Base-by-base conservation (phyloP, 2,113 vertebrate genomes). In the Phylloscopus trochiloides region DNA sequence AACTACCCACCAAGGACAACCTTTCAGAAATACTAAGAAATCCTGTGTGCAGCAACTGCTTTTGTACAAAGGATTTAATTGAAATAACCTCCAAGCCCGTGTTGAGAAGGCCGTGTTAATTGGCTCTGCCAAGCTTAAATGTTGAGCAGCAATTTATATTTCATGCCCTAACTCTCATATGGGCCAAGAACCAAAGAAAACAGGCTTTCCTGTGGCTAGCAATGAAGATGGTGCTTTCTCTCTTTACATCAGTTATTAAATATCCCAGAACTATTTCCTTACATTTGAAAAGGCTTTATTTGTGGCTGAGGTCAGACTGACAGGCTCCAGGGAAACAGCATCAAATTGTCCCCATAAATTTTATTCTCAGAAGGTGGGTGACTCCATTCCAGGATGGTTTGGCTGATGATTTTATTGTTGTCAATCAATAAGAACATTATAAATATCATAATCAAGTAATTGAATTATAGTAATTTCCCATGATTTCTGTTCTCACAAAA, bases 81-180 rank as follows among this genome's bases (percentile, higher is more conserved):
- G 93, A 92, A 96, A 87, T 89, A 93, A 84, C 72, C 87, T 95
- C 70, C 58, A 87, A 95, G 59, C 47, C 72, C 12, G 6, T 57
- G 47, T 95, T 89, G 73, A 92, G 94, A 93, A 91, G 47, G 47
- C 63, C 17, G 19, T 88, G 86, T 91, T 96, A 94, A 94, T 89
- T 92, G n/a, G 47, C 51, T 94, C 54, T 86, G 88, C 76, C 81
- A 93, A 92, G 83, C 38, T 85, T 82, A 92, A 77, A 88, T 36
- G 54, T 89, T 88, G 86, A 82, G 62, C 32, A 92, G 73, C 73
- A 72, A 94, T 97, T 97, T 96, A 55, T 96, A 90, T 95, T 97
- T 93, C 85, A 95, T 92, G 85, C 79, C 87, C 86, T 91, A 67
- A 61, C 86, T 94, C 91, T 96, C 50, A 91, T 76, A 85, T 91